These are phyloP conservation scores for Lasioglossum morio DNA, from an alignment of 2,888 invertebrate genomes.

Conservation along the genomic window DNA sequence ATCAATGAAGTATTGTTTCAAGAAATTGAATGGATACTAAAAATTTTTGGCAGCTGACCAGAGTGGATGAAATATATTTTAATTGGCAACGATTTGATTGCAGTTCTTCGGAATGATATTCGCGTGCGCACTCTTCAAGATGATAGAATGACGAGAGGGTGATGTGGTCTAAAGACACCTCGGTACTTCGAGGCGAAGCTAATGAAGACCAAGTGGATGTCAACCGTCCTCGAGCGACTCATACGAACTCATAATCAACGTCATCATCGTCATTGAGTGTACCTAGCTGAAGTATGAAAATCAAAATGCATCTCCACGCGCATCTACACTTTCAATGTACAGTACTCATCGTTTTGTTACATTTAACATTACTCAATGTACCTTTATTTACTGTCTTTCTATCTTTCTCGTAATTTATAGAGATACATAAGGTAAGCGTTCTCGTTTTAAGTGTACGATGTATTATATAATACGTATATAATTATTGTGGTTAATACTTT, in stretches of 20 bases:
- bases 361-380: conserved; percentile 40
- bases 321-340: conserved; percentile 65
- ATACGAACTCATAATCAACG: conserved; percentile 59
- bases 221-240: conserved; percentile 53
- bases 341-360: conserved; percentile 55
- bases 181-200: conserved; percentile 30
- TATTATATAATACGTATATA: conserved; percentile 14
- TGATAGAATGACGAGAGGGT: conserved; percentile 87
- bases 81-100: conserved; percentile 77
- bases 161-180: conserved; percentile 41
- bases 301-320: conserved; percentile 65
- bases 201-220: conserved; percentile 48
- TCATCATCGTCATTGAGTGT: conserved; percentile 62
- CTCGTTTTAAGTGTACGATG: conserved; percentile 38
- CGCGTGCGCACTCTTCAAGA: conserved; percentile 93
- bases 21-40: background rate
- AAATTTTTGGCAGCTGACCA: too few species aligned
- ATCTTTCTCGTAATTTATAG: conserved; percentile 57
- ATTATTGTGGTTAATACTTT: conserved; percentile 46
- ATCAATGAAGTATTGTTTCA: background rate
- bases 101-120: conserved; percentile 94
- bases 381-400: conserved; percentile 32
- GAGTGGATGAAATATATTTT: background rate
- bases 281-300: conserved; percentile 61
- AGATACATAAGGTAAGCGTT: conserved; percentile 32